These are phyloP conservation scores for Pampusana beccarii DNA, from an alignment of 2,113 vertebrate genomes.

Conservation along the genomic window DNA sequence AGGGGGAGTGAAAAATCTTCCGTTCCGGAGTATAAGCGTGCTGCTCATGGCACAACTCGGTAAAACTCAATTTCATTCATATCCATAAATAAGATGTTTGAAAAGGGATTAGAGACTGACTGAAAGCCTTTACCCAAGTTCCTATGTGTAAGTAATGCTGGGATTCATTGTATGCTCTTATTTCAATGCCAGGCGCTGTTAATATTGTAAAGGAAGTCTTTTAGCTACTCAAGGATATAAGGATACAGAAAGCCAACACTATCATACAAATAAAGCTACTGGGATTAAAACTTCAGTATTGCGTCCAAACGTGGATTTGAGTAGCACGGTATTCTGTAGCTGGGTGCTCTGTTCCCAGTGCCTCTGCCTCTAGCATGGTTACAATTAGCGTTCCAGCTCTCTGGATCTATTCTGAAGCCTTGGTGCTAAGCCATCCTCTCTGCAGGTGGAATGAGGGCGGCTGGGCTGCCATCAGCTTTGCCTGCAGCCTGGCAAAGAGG, in stretches of 20 bases:
- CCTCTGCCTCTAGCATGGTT: neutral
- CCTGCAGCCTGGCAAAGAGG: neutral
- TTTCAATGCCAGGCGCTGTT: neutral
- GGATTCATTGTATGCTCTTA: neutral
- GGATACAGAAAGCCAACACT: neutral
- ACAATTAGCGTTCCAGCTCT: neutral
- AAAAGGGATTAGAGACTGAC: neutral
- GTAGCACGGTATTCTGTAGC: neutral
- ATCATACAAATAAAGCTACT: neutral
- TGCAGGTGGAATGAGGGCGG: too few species aligned
- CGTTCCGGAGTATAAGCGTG: neutral
- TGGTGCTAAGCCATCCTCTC: neutral
- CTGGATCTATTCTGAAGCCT: neutral
- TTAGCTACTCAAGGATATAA: neutral
- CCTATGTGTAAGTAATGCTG: rapidly evolving
- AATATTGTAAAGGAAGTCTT: neutral
- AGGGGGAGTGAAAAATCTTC: neutral
- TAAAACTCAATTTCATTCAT: neutral
- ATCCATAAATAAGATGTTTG: neutral
- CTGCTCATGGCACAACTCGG: neutral
- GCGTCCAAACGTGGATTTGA: neutral
- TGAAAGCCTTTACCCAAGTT: neutral
- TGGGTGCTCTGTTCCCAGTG: neutral
- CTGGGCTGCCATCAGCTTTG: neutral
- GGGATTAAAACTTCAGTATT: neutral